Evolutionary conservation across 2,888 invertebrate genomes (phyloP).

Genomic region (Incurvaria masculella): DNA sequence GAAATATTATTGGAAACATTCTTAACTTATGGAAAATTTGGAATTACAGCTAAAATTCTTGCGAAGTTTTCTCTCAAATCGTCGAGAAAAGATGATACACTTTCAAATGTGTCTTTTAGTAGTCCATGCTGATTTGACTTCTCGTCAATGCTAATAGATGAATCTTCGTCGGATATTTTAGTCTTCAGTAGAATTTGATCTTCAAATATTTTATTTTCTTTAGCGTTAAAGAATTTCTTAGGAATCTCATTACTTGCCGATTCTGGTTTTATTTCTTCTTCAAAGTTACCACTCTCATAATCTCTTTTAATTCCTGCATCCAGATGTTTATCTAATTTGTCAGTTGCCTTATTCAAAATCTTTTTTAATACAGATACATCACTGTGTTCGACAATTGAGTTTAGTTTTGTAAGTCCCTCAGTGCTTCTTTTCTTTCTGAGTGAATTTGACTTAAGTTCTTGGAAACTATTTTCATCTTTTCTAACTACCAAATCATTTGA

Average conservation of each 20-base stretch:
- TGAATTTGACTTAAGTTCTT: no score
- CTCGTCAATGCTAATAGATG: constrained; percentile 23
- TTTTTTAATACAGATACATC: background rate
- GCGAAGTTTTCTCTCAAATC: constrained; percentile 39
- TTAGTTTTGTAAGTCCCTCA: background rate
- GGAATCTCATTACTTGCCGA: no score
- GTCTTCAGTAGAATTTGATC: constrained; percentile 25
- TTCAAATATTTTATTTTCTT: constrained; percentile 12
- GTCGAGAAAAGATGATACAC: constrained; percentile 27
- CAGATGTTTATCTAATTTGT: background rate
- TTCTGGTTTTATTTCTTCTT: constrained; percentile 1
- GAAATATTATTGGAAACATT: no score
- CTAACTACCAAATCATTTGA: no score
- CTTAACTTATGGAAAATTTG: no score
- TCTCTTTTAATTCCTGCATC: background rate
- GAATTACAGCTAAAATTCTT: constrained; percentile 33
- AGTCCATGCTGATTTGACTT: constrained; percentile 26
- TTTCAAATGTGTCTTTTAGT: constrained; percentile 31
- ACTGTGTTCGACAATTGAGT: background rate
- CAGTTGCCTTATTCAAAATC: background rate
- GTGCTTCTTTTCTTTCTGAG: no score
- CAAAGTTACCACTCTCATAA: background rate
- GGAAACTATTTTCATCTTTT: no score
- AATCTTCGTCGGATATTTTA: constrained; percentile 26
- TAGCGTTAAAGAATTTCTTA: no score